Conservation (phyloP, 2,113 vertebrate genomes). For the Phodopus roborovskii region DNA sequence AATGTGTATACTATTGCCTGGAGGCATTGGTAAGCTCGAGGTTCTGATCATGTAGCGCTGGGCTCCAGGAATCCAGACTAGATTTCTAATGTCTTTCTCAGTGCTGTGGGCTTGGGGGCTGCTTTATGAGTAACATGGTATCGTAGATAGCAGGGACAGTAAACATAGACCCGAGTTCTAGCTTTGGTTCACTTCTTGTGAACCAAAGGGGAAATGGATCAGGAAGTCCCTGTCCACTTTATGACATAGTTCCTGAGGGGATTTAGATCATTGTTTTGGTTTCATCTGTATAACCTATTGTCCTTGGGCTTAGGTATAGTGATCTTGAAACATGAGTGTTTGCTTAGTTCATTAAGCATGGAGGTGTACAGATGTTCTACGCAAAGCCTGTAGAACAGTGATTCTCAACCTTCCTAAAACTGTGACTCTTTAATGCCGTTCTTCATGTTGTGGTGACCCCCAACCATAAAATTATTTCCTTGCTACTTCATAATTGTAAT, state of each 20-base stretch:
- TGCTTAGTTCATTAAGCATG: neutral
- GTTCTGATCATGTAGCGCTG: neutral
- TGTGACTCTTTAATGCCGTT: neutral
- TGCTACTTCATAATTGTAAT: neutral
- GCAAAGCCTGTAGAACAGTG: neutral
- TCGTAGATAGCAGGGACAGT: neutral
- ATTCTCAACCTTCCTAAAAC: neutral
- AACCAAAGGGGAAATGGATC: neutral
- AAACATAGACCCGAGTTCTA: neutral
- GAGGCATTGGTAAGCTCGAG: neutral
- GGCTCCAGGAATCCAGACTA: neutral
- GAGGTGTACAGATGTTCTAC: neutral
- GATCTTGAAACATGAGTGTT: neutral
- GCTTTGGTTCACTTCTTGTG: neutral
- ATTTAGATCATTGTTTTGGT: neutral
- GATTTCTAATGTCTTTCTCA: neutral
- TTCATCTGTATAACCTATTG: neutral
- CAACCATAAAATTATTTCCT: neutral
- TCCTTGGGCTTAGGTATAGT: neutral
- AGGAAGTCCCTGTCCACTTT: neutral
- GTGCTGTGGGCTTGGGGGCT: neutral
- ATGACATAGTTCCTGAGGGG: neutral
- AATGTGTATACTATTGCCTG: rapidly evolving
- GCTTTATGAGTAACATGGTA: neutral
- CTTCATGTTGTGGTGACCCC: neutral